Conservation (phyloP, 1,140 invertebrate genomes). For the Berghia stephanieae region DNA sequence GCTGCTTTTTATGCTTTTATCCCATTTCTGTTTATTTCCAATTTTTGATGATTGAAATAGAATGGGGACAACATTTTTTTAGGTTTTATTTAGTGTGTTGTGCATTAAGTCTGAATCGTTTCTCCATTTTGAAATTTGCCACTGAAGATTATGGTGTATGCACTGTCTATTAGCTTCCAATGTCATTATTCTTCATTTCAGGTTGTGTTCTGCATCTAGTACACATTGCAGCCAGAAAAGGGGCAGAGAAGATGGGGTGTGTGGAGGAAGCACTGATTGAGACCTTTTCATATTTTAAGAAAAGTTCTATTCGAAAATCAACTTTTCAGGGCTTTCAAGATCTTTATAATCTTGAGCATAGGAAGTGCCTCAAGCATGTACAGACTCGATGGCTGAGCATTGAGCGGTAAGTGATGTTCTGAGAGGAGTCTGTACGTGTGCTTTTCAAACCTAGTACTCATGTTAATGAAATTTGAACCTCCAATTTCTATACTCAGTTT, state of each 20-base stretch:
- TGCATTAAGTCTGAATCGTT: neutral
- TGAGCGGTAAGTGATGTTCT: too few species aligned
- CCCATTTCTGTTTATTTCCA: neutral
- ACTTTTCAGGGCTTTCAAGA: conserved; percentile 27
- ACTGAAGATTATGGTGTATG: too few species aligned
- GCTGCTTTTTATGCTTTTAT: conserved; percentile 20
- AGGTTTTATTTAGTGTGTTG: too few species aligned
- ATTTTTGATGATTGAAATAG: too few species aligned
- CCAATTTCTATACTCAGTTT: neutral
- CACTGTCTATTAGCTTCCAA: too few species aligned
- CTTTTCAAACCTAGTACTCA: neutral
- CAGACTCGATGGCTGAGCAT: conserved; percentile 47
- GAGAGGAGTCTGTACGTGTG: too few species aligned
- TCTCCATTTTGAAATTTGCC: too few species aligned
- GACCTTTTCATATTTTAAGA: conserved; percentile 42
- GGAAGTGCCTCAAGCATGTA: conserved; percentile 40
- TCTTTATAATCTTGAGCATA: conserved; percentile 37
- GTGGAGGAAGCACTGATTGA: conserved; percentile 38
- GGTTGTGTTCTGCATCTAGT: conserved; percentile 30
- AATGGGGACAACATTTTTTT: too few species aligned
- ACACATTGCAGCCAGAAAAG: conserved; percentile 37
- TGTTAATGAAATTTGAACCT: neutral
- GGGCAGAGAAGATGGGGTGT: conserved; percentile 13
- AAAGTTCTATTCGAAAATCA: conserved; percentile 35
- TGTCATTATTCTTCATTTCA: conserved; percentile 6